Evolutionary conservation across 2,888 invertebrate species (phyloP).

Genomic region (Hypomecis atomaria): DNA sequence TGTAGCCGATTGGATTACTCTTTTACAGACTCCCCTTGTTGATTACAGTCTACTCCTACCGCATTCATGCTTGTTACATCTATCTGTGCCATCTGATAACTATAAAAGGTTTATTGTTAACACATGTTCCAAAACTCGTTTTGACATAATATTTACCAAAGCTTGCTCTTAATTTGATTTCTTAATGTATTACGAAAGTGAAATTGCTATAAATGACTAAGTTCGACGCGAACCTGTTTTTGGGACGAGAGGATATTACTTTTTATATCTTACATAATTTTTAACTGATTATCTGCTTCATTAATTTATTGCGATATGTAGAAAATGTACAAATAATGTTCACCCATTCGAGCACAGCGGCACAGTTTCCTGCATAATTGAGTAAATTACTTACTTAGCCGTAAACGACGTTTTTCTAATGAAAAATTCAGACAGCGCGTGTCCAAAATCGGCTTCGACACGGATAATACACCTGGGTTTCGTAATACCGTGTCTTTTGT

Average conservation of each 20-base stretch:
- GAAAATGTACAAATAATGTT: conserved; percentile 29
- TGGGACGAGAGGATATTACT: conserved; percentile 36
- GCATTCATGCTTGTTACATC: conserved; percentile 18
- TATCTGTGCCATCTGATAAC: conserved; percentile 33
- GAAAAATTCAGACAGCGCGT: conserved; percentile 13
- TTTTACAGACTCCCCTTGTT: conserved; percentile 12
- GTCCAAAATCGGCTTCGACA: conserved; percentile 20
- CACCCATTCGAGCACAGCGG: conserved; percentile 24
- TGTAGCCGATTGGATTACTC: conserved; percentile 25
- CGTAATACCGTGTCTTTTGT: conserved; percentile 21
- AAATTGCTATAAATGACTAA: conserved; percentile 34
- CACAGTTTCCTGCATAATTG: conserved; percentile 13
- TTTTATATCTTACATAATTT: conserved; percentile 38
- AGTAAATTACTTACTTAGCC: conserved; percentile 7
- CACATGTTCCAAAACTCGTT: conserved; percentile 22
- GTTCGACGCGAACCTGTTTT: conserved; percentile 42
- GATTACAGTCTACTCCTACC: conserved; percentile 12
- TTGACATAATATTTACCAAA: conserved; percentile 25
- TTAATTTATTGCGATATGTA: conserved; percentile 21
- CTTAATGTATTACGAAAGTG: conserved; percentile 40
- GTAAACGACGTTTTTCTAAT: conserved; percentile 16
- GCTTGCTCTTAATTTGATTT: conserved; percentile 29
- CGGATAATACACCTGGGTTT: conserved; percentile 23
- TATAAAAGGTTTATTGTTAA: conserved; percentile 26
- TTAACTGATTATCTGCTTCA: conserved; percentile 34